These are phyloP conservation scores for Synodontis membranacea DNA, from an alignment of 2,113 vertebrate genomes.

Conservation along the genomic window DNA sequence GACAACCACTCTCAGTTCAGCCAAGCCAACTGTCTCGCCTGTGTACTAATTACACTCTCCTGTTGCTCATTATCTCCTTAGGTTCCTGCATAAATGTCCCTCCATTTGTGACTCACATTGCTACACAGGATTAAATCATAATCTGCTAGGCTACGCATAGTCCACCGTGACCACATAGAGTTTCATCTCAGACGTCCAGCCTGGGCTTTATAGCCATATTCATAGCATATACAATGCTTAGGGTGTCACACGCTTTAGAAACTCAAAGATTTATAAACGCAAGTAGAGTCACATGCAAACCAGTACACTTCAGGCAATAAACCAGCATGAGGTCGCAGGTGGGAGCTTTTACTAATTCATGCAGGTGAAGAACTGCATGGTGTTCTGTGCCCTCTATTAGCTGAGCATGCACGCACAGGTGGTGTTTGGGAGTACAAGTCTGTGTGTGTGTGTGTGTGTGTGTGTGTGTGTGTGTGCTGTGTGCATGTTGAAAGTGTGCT, in stretches of 20 bases:
- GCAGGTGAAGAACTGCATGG: background rate
- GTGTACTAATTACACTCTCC: background rate
- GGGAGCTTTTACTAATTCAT: conserved; percentile 7
- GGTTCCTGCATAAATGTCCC: background rate
- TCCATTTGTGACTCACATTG: background rate
- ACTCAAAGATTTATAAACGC: background rate
- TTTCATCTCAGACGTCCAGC: background rate
- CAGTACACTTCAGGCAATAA: background rate
- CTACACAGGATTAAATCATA: background rate
- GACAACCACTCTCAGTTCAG: background rate
- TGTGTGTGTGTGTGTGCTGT: background rate
- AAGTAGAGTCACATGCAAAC: background rate
- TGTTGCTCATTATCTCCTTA: background rate
- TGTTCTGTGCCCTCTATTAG: conserved; percentile 10
- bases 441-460: conserved; percentile 6
- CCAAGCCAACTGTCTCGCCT: background rate
- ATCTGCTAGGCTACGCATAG: background rate
- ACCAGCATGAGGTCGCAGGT: conserved; percentile 15
- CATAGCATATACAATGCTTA: background rate
- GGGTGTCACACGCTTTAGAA: background rate
- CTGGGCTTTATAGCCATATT: background rate
- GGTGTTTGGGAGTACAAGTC: conserved; percentile 14
- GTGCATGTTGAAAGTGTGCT: background rate
- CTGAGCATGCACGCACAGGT: conserved; percentile 5
- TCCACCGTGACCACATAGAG: background rate